Percentiles rank a stretch among this genome's conserved stretches.
Evolutionary conservation across 2,888 invertebrate genomes (phyloP).

Genomic region (Xanthia togata): DNA sequence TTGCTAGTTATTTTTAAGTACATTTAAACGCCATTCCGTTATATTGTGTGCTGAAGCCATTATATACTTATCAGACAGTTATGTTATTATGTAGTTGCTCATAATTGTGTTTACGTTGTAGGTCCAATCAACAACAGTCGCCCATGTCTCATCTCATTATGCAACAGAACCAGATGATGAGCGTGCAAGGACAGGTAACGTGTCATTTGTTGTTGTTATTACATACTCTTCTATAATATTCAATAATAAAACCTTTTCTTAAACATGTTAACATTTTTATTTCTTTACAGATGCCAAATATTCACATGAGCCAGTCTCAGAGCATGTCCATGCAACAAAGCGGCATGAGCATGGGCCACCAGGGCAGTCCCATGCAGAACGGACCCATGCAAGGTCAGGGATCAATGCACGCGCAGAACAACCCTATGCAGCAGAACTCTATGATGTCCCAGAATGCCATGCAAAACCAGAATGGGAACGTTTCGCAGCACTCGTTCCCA

Average conservation of each 20-base stretch:
- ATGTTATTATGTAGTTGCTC: conserved; percentile 35
- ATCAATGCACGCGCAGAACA: conserved; percentile 72
- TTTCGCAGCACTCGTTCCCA: conserved; percentile 75
- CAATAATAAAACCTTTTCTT: conserved; percentile 6
- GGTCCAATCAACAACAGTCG: conserved; percentile 88
- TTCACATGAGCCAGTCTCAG: conserved; percentile 93
- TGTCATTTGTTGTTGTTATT: conserved; percentile 36
- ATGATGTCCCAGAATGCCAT: conserved; percentile 76
- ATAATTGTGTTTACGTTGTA: conserved; percentile 69
- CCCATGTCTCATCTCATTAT: conserved; percentile 89
- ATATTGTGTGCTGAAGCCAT: conserved; percentile 16
- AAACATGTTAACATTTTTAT: not conserved
- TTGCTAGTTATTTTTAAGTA: conserved; percentile 2
- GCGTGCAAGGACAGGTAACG: conserved; percentile 88
- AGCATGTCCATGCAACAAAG: conserved; percentile 90
- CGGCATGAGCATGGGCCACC: conserved; percentile 77
- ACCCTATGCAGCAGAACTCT: conserved; percentile 74
- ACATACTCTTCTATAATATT: not conserved
- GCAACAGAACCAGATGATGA: conserved; percentile 90
- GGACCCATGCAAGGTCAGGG: conserved; percentile 74
- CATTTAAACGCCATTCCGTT: not conserved
- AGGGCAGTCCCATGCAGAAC: conserved; percentile 75
- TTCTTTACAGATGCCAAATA: conserved; percentile 90
- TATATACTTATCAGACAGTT: conserved; percentile 15
- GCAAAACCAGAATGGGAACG: conserved; percentile 67